Base-by-base conservation (phyloP, 2,888 invertebrate genomes). In the Perithous albicinctus region DNA sequence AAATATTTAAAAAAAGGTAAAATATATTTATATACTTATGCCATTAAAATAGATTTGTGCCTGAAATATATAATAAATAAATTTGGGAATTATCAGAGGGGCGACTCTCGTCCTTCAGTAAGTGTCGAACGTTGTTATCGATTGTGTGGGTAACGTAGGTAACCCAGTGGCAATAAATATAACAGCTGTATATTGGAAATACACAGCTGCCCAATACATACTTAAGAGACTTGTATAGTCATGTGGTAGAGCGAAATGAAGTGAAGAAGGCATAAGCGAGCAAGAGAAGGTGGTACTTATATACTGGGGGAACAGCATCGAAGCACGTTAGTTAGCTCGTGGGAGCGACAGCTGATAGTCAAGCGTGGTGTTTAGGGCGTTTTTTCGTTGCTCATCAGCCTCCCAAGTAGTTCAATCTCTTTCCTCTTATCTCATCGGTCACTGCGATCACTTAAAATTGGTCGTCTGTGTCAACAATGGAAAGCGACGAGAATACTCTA, bases 291-390 rank as follows among this genome's bases (percentile, higher is more conserved):
- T 59, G 32, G 35, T 82, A n/a, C n/a, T n/a, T n/a, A 78, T 77
- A 81, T 78, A 78, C 59, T 56, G 15, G 75, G 63, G 41, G 56
- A 73, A 61, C 51, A 51, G 73, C 70, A 18, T 69, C 54, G 69
- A 77, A 81, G 26, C 70, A 69, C 80, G 85, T 76, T 80, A 85
- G 85, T 85, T 78, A 2, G 67, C 56, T 80, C 76, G 75, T 56
- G 70, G 38, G 75, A 82, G 83, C 78, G 78, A 82, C 74, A 61
- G 32, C 51, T 26, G 73, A 76, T 73, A 12, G 72, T 77, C 61
- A 73, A 35, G n/a, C 26, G 48, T 26, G 15, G 56, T 38, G 64
- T 67, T 26, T 8, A 32, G 20, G 10, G 35, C 23, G 26, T 38
- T n/a, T n/a, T n/a, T n/a, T n/a, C 54, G n/a, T 26, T 35, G 15